phyloP scores from a whole-genome alignment of 2,888 invertebrate species.

The Ormyrus pomaceus region DNA sequence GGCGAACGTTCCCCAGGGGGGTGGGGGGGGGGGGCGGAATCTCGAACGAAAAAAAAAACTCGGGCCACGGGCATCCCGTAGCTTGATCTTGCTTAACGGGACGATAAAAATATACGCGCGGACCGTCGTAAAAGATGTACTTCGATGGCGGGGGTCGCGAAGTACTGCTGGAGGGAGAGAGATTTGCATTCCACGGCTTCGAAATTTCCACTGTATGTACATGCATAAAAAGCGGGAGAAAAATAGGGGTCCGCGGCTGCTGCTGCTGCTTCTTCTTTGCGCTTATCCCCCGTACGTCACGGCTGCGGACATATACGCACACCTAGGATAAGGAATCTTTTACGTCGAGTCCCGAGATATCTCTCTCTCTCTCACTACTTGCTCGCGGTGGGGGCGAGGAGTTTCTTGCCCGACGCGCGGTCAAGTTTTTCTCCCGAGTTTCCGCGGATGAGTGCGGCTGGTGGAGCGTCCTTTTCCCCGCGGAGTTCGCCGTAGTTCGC shows the following conservation, averaged over 20 bases:
- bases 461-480: no score
- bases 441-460: no score
- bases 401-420: conserved; percentile 2
- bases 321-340: conserved; percentile 25
- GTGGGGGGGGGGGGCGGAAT: neutral
- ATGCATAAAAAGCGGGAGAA: conserved; percentile 18
- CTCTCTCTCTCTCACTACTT: conserved; percentile 1
- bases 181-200: conserved; percentile 22
- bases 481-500: no score
- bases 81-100: conserved; percentile 37
- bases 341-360: conserved; percentile 30
- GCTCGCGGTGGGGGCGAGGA: neutral
- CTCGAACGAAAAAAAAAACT: neutral
- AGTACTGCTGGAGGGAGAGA: neutral
- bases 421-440: conserved; percentile 7
- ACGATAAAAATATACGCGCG: conserved; percentile 41
- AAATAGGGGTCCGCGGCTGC: conserved; percentile 2
- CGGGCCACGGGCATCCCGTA: neutral
- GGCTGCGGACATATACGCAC: neutral
- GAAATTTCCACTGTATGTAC: conserved; percentile 14
- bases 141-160: neutral
- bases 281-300: neutral
- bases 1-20: conserved; percentile 38
- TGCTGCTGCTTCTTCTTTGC: neutral
- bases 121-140: conserved; percentile 44